Evolutionary conservation across 2,888 invertebrate genomes (phyloP), one percentile per base, ranked within the genome.

Genomic region (Pollenia labialis): DNA sequence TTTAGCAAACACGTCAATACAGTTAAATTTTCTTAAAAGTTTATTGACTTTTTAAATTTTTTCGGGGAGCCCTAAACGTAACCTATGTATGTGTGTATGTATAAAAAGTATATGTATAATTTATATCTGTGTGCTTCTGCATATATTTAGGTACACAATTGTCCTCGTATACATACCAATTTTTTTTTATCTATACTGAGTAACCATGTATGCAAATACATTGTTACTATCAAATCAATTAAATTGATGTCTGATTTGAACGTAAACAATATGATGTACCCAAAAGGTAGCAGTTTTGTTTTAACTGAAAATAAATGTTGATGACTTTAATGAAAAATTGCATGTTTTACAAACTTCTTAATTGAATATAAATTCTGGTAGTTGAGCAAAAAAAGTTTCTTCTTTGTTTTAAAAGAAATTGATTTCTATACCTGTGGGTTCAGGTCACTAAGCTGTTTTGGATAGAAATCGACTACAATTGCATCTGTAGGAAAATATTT

Each of bases 151-250:
- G 40, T 44, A 48, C 2, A 48, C 4, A 32, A 6, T 2, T 32
- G 4, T 32, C 32, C 32, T 32, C 6, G 32, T 32, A 32, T 32
- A 32, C 32, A 32, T 32, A 32, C 6, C 4, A 32, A 32, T 6
- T 32, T 40, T 50, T 56, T 42, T 54, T 9, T 12, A 40, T 60
- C 40, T 11, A n/a, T n/a, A 32, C 56, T 23, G 14, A 18, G 8
- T 23, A 58, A 6, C 1, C 3, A 60, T 18, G 9, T 9, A 42
- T 48, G 64, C 9, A 76, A 50, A 16, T 40, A 56, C 64, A 80
- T 81, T 76, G 69, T 85, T 72, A 60, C 52, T 81, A 66, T 77
- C 76, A 76, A 81, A 81, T 76, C 81, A 85, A 85, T 81, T 85
- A 72, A 76, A 81, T 4, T 46, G 71, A 66, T 72, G 52, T 71